These are phyloP conservation scores for Caretta caretta DNA, from an alignment of 2,113 vertebrate species.

Conservation along the genomic window DNA sequence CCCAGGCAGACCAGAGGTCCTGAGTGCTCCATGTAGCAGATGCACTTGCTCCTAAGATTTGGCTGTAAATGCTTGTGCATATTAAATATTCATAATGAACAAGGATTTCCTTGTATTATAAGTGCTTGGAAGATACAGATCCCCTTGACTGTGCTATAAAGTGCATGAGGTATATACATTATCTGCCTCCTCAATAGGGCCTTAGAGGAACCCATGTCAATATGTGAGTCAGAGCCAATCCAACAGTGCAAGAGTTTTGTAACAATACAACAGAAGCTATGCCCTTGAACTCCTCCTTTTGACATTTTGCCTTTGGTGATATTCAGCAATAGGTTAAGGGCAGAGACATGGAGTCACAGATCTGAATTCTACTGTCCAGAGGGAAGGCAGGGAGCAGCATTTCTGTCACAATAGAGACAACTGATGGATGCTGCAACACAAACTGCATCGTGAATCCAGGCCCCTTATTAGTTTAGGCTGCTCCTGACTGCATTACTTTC, in stretches of 20 bases:
- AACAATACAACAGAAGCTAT: not conserved
- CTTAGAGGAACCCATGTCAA: not conserved
- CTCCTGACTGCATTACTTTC: not conserved
- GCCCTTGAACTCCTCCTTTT: not conserved
- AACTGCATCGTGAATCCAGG: fast-evolving
- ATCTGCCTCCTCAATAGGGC: not conserved
- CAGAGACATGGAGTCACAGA: fast-evolving
- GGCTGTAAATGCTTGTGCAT: fast-evolving
- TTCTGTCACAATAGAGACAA: not conserved
- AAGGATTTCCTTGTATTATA: fast-evolving
- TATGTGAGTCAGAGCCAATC: fast-evolving
- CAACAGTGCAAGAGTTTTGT: not conserved
- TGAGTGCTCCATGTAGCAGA: not conserved
- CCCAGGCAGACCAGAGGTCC: not conserved
- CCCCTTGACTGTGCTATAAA: not conserved
- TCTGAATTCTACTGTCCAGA: fast-evolving
- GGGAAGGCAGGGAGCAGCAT: not conserved
- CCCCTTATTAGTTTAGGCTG: fast-evolving
- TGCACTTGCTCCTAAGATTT: fast-evolving
- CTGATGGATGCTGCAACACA: not conserved
- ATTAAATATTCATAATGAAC: not conserved
- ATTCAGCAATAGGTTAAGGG: not conserved
- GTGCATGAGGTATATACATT: not conserved
- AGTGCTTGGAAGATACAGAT: not conserved
- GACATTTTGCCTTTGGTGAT: fast-evolving